These are phyloP conservation scores for Laspeyria flexula DNA, from an alignment of 2,888 invertebrate genomes.

Conservation along the genomic window DNA sequence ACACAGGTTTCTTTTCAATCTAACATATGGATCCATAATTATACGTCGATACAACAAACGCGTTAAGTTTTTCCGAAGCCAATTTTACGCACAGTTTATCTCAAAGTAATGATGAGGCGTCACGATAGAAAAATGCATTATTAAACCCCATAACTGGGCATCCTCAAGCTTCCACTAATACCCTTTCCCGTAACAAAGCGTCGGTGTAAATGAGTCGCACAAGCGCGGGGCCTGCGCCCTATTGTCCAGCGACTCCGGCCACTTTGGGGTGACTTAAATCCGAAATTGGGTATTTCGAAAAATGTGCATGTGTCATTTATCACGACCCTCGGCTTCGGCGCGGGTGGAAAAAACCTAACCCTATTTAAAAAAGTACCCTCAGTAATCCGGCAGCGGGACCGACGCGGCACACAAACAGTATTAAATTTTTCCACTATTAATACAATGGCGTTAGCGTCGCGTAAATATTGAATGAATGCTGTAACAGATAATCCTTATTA, in stretches of 20 bases:
- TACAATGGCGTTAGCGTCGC: slow-evolving; percentile 75
- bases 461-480: slow-evolving; percentile 82
- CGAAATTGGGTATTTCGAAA: slow-evolving; percentile 87
- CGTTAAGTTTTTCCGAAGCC: slow-evolving; percentile 66
- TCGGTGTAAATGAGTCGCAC: slow-evolving; percentile 69
- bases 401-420: slow-evolving; percentile 81
- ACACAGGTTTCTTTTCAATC: slow-evolving; percentile 26
- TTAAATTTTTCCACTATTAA: slow-evolving; percentile 82
- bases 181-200: slow-evolving; percentile 63
- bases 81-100: slow-evolving; percentile 77
- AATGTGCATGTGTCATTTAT: slow-evolving; percentile 87
- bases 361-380: slow-evolving; percentile 85
- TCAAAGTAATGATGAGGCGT: slow-evolving; percentile 64
- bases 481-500: slow-evolving; percentile 77
- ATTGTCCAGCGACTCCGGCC: slow-evolving; percentile 79
- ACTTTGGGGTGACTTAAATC: slow-evolving; percentile 87
- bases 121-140: slow-evolving; percentile 78
- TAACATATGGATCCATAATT: slow-evolving; percentile 47
- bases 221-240: slow-evolving; percentile 53
- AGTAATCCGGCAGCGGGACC: slow-evolving; percentile 76
- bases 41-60: slow-evolving; percentile 54
- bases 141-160: slow-evolving; percentile 73
- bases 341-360: slow-evolving; percentile 80
- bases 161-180: slow-evolving; percentile 45
- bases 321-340: slow-evolving; percentile 75